Evolutionary conservation across 1,140 invertebrate species (phyloP), one percentile per base, ranked within the genome.

Genomic region (Elysia chlorotica): DNA sequence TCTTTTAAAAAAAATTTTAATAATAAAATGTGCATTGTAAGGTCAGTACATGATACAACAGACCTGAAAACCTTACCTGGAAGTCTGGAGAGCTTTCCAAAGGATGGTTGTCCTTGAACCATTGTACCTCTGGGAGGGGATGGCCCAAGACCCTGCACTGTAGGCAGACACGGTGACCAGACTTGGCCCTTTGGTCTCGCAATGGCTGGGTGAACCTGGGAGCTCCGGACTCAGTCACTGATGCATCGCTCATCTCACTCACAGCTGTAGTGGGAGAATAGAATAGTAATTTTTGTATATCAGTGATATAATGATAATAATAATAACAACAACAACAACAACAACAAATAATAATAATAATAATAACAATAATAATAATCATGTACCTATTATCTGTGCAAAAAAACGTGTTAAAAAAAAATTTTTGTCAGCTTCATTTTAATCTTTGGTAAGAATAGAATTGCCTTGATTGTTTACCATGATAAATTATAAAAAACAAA

Each of bases 241-340:
- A 81, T 4, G 83, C 83, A 76, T 88, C 87, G 76, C 85, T 87
- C 73, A 85, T 74, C 74, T 87, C 86, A 82, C 85, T 87, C 36
- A 86, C 66, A 25, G 86, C 86, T 87, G 76, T 17, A 79, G 74
- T 35, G 23, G 56, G 14, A 59, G 6, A 5, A 36, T 38, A n/a
- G 36, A 25, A 66, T 23, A 57, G 35, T 54, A 59, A 57, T 21
- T 31, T n/a, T n/a, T n/a, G n/a, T n/a, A n/a, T n/a, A n/a, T n/a
- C n/a, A n/a, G n/a, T n/a, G n/a, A n/a, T n/a, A n/a, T n/a, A n/a
- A 21, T 48, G n/a, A 21, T 21, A 25, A 17, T 37, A 23, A 66
- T 21, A 48, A 48, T 23, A 66, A 48, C 38, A 23, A 66, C 65
- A 23, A 37, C 28, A 23, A 48, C 36, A 23, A 53, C 0, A 65